Percentiles rank a stretch among this genome's conserved stretches.
phyloP scores from a whole-genome alignment of 2,888 invertebrate species.

The Polydrusus cervinus region DNA sequence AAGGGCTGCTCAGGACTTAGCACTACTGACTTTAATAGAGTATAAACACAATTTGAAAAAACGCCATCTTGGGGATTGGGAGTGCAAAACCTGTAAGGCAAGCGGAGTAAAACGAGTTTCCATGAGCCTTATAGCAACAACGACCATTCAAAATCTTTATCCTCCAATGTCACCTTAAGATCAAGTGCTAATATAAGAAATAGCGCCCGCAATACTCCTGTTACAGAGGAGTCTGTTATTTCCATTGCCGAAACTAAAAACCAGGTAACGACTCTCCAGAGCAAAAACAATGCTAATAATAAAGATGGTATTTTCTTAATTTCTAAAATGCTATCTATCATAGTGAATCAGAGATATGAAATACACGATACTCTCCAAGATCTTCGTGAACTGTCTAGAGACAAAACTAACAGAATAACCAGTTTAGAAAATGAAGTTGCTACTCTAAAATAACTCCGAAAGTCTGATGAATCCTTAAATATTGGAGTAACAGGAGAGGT shows the following conservation, averaged over 20 bases:
- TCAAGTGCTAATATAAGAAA: no score
- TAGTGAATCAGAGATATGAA: background rate
- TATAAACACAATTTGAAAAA: background rate
- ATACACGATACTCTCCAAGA: background rate
- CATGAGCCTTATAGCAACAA: background rate
- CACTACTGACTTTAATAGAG: background rate
- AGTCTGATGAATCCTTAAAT: no score
- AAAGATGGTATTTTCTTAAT: slow-evolving; percentile 2
- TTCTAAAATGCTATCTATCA: background rate
- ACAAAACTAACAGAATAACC: background rate
- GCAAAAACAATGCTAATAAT: no score
- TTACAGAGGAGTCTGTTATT: no score
- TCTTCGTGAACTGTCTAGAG: slow-evolving; percentile 11
- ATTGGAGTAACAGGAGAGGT: no score
- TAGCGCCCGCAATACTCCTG: no score
- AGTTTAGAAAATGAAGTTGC: background rate
- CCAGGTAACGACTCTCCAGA: no score
- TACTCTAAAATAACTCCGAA: no score
- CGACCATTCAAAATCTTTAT: background rate
- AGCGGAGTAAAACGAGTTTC: background rate
- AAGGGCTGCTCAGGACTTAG: background rate
- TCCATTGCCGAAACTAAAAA: no score
- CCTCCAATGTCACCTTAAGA: no score
- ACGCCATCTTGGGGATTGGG: background rate
- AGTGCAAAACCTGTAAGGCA: background rate